Evolutionary conservation across 2,797 vertebrate genomes (phyloP).

Genomic region (Pyrrhura leucotis): DNA sequence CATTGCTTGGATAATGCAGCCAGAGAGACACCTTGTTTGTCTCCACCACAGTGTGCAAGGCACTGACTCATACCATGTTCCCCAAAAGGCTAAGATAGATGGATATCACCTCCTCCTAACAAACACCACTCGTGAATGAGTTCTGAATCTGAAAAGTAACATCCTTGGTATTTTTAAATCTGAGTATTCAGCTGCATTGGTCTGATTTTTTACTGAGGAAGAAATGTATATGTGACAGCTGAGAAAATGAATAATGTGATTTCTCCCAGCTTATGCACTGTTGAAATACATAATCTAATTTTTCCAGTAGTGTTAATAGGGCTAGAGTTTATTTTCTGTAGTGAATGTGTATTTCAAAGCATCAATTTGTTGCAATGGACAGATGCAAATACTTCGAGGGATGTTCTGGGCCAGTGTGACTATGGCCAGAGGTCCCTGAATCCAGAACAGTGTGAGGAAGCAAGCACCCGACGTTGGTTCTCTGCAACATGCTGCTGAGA

Average conservation of each 20-base stretch:
- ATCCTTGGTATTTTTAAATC: background rate
- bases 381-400: background rate
- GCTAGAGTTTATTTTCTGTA: background rate
- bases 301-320: background rate
- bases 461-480: accelerated
- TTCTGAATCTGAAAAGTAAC: background rate
- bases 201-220: background rate
- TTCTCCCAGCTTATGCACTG: accelerated
- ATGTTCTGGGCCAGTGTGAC: background rate
- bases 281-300: background rate
- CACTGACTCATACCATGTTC: background rate
- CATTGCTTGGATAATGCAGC: background rate
- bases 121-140: background rate
- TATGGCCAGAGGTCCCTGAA: background rate
- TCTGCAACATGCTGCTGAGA: background rate
- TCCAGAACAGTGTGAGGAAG: accelerated
- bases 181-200: background rate
- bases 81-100: background rate
- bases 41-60: background rate
- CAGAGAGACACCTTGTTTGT: background rate
- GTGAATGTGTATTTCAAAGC: background rate
- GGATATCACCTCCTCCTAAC: background rate
- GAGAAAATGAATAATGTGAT: background rate
- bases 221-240: background rate
- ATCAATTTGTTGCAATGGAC: background rate